Conservation (phyloP, 2,888 invertebrate genomes). For the Agrochola litura region DNA sequence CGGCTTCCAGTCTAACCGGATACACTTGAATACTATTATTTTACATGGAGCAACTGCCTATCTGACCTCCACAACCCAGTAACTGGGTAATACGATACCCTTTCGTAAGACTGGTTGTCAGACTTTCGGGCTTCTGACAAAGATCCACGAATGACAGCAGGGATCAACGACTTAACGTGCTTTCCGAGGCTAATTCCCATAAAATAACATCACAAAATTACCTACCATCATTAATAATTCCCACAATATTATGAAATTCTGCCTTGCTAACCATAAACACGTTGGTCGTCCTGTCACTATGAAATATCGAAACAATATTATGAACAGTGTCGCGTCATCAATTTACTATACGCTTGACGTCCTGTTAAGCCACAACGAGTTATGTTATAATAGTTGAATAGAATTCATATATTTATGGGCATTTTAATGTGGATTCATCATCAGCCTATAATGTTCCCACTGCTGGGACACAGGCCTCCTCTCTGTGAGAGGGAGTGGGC, state of each 20-base stretch:
- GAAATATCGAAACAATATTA: constrained; percentile 22
- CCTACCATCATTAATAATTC: background rate
- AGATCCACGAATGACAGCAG: background rate
- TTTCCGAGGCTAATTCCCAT: background rate
- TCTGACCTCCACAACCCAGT: too few relatives aligned
- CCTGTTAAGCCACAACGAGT: background rate
- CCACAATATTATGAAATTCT: constrained; percentile 2
- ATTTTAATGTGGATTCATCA: background rate
- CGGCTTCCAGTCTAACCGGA: background rate
- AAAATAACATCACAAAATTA: background rate
- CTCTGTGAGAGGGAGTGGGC: too few relatives aligned
- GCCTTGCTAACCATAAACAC: background rate
- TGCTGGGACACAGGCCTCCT: too few relatives aligned
- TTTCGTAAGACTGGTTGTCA: background rate
- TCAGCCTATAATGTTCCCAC: too few relatives aligned
- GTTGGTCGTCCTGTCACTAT: background rate
- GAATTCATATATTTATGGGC: background rate
- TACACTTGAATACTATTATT: background rate
- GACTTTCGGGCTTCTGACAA: background rate
- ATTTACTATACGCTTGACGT: background rate
- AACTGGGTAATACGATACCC: too few relatives aligned
- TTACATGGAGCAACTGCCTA: too few relatives aligned
- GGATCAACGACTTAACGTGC: background rate
- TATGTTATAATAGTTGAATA: background rate
- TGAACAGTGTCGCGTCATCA: background rate